Evolutionary conservation across 2,113 vertebrate genomes (phyloP).

Genomic region (Leptosomus discolor): DNA sequence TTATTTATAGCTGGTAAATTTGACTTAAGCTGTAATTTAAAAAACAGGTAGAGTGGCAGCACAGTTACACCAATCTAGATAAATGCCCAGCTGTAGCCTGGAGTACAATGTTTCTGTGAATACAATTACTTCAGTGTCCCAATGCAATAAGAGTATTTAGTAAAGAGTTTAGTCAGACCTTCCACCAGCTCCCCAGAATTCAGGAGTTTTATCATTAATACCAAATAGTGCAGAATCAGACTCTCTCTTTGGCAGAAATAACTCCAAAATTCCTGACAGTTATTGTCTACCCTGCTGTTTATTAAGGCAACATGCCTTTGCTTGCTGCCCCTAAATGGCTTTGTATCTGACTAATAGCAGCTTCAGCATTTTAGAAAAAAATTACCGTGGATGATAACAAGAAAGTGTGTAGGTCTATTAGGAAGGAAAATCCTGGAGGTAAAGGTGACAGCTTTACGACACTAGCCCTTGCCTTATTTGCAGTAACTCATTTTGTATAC

Average conservation of each 20-base stretch:
- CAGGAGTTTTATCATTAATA: not conserved
- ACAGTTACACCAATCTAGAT: not conserved
- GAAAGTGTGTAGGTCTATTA: conserved; percentile 63
- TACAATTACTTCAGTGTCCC: not conserved
- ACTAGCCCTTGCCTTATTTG: conserved; percentile 73
- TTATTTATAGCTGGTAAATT: not conserved
- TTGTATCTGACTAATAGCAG: conserved; percentile 54
- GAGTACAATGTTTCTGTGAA: too few relatives aligned
- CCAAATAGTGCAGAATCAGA: not conserved
- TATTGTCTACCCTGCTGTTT: not conserved
- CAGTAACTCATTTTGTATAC: conserved; percentile 79
- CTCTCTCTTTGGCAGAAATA: not conserved
- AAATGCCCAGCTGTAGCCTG: not conserved
- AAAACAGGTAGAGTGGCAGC: not conserved
- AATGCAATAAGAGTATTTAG: too few relatives aligned
- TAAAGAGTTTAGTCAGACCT: not conserved
- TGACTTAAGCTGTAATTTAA: not conserved
- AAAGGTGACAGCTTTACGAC: conserved; percentile 74
- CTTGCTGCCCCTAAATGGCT: conserved; percentile 18
- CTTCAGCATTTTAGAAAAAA: conserved; percentile 45
- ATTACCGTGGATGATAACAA: conserved; percentile 48
- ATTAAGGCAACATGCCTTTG: not conserved
- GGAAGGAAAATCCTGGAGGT: conserved; percentile 66
- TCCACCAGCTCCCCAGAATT: not conserved
- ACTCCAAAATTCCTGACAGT: not conserved